Conservation (phyloP, 1,140 invertebrate species). For the Acromyrmex charruanus region DNA sequence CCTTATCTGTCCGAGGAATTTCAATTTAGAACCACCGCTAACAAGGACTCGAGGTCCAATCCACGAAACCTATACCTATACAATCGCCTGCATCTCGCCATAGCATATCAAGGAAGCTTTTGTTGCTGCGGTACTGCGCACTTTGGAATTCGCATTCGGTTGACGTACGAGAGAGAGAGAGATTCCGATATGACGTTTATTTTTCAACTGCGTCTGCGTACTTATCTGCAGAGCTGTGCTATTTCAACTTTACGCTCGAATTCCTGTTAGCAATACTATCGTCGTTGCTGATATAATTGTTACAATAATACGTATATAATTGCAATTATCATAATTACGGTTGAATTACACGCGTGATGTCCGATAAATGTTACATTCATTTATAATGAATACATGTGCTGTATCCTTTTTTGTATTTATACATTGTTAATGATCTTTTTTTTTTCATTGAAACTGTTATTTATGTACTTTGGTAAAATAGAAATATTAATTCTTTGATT, state of each 20-base stretch:
- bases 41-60: conserved; percentile 56
- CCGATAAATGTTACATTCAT: neutral
- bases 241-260: conserved; percentile 20
- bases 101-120: conserved; percentile 51
- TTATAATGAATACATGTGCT: conserved; percentile 8
- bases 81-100: conserved; percentile 35
- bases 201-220: conserved; percentile 26
- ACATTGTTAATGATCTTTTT: neutral
- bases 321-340: conserved; percentile 22
- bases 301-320: conserved; percentile 14
- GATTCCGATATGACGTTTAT: conserved; percentile 48
- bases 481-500: neutral
- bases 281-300: neutral
- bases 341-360: neutral
- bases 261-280: neutral
- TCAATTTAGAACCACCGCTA: conserved; percentile 61
- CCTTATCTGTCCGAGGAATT: conserved; percentile 62
- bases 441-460: neutral
- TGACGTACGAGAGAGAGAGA: conserved; percentile 14
- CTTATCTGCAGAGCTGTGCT: neutral
- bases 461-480: neutral
- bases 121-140: conserved; percentile 26
- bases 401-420: neutral
- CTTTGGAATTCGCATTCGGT: conserved; percentile 40
- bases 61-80: conserved; percentile 40